phyloP scores from a whole-genome alignment of 1,140 invertebrate genomes.

The Tribolium madens region DNA sequence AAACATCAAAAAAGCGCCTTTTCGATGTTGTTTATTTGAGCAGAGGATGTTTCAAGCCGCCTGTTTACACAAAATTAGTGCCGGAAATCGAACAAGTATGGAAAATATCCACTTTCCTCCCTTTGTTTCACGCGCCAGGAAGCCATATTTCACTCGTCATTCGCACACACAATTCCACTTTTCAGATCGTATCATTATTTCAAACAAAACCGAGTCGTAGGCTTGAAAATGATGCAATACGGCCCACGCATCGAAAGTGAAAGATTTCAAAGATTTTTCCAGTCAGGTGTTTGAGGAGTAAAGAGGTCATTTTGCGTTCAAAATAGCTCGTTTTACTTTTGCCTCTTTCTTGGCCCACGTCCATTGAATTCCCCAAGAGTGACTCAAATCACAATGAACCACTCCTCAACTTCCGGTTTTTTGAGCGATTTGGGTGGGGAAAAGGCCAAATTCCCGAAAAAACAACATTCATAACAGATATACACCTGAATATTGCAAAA shows the following conservation, averaged over 20 bases:
- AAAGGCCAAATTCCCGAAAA: too few species aligned
- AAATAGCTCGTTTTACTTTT: background rate
- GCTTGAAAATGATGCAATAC: background rate
- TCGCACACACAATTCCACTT: background rate
- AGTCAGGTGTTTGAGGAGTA: too few species aligned
- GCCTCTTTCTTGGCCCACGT: background rate
- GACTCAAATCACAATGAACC: background rate
- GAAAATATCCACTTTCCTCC: background rate
- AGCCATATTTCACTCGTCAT: slow-evolving; percentile 24
- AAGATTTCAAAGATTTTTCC: too few species aligned
- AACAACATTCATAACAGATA: too few species aligned
- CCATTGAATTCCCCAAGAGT: background rate
- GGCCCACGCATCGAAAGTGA: background rate
- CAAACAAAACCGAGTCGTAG: background rate
- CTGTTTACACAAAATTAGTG: background rate
- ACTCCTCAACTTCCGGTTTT: slow-evolving; percentile 37
- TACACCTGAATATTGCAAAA: too few species aligned
- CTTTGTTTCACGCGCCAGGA: slow-evolving; percentile 3
- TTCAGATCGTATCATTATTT: slow-evolving; percentile 11
- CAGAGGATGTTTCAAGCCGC: background rate
- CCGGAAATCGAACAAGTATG: background rate
- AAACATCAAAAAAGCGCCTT: too few species aligned
- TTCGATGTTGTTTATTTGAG: background rate
- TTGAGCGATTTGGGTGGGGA: slow-evolving; percentile 38
- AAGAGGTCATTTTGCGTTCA: background rate